Evolutionary conservation across 2,888 invertebrate species (phyloP).

Genomic region (Leptinotarsa haldemani): DNA sequence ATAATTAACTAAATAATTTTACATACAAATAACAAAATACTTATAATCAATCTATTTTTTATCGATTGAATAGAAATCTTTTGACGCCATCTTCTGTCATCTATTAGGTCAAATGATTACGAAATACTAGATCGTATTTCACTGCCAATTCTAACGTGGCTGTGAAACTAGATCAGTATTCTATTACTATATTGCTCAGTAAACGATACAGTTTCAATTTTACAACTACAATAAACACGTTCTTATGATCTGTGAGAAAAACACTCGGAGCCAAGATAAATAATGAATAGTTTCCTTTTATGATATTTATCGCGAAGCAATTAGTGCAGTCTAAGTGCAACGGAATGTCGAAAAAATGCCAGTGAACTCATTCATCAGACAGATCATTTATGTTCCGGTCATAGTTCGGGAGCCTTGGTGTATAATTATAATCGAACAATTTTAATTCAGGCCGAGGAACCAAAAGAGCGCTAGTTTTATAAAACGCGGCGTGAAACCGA

Average conservation of each 20-base stretch:
- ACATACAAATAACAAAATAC: too few species aligned
- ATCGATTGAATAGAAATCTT: too few species aligned
- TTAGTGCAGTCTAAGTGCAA: conserved; percentile 29
- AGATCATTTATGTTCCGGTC: conserved; percentile 22
- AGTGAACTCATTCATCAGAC: conserved; percentile 23
- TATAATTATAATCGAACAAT: too few species aligned
- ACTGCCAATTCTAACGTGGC: conserved; percentile 7
- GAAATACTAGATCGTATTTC: not conserved
- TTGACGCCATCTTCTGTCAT: not conserved
- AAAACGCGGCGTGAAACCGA: too few species aligned
- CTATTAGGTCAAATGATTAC: not conserved
- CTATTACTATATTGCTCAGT: not conserved
- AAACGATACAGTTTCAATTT: conserved; percentile 1
- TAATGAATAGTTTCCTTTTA: conserved; percentile 36
- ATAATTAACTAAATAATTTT: too few species aligned
- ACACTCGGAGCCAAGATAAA: conserved; percentile 17
- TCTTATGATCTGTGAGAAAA: conserved; percentile 18
- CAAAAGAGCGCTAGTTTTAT: too few species aligned
- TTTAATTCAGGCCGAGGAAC: too few species aligned
- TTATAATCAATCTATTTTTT: too few species aligned
- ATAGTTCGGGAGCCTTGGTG: not conserved
- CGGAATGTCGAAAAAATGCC: conserved; percentile 35
- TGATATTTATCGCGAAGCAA: conserved; percentile 26
- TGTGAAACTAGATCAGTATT: conserved; percentile 5
- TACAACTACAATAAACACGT: conserved; percentile 25